Base-by-base conservation (phyloP, 2,113 vertebrate species). In the Tonatia bakeri region DNA sequence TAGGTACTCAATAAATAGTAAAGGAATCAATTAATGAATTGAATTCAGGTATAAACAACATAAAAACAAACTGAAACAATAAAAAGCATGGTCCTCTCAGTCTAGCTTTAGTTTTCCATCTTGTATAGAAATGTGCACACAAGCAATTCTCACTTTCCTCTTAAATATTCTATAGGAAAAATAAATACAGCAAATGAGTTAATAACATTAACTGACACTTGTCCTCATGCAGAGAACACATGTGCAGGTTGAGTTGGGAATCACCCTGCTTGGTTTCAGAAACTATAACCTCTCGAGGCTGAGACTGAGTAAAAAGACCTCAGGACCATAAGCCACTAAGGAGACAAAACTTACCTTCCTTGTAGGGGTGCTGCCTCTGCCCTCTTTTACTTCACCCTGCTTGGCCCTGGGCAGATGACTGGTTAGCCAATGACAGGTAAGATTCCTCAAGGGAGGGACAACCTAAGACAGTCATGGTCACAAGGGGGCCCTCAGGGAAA, bases 131-230 rank as follows among this genome's bases (percentile, higher is more conserved):
- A 80, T 72, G 28, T 85, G 12, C 61, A 70, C 84, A 4, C 20
- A 80, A 73, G 64, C 87, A 64, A 50, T 33, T 36, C 79, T 83
- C 59, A 92, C 28, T 88, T 81, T 79, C 14, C 7, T 76, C 26
- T 52, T 94, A 92, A 45, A 17, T 47, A 31, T 87, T 90, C 20
- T 76, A 20, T n/a, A 80, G 45, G 54, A 92, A 92, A 95, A 85
- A 36, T 24, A 76, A 69, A 82, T 38, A 82, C 13, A 82, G 20
- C 9, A 80, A 86, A 33, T 4, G 40, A 80, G 22, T 85, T 91
- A 81, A 65, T 65, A 85, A 88, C 65, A 92, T 70, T 33, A 81
- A 87, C 36, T 67, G 65, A 50, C 13, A 87, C 19, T 45, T 20
- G 24, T 85, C 61, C 31, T 91, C n/a, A 84, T 24, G 17, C 13